These are phyloP conservation scores for Lanistes nyassanus DNA, from an alignment of 1,140 invertebrate genomes.

Conservation along the genomic window DNA sequence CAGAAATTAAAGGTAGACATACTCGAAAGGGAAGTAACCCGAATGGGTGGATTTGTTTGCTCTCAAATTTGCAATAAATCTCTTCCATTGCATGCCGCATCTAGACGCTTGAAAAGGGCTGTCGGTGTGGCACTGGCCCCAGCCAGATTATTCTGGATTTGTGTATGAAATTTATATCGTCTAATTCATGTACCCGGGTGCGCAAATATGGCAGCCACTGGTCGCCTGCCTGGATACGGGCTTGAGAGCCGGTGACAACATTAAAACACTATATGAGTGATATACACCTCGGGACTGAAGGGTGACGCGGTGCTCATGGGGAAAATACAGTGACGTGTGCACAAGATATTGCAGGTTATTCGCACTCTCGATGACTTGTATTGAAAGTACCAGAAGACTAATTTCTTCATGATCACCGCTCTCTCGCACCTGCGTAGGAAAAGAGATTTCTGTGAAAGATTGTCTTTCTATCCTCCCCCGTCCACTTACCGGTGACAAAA, in stretches of 20 bases:
- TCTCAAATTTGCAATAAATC: slow-evolving; percentile 22
- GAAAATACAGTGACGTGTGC: no score
- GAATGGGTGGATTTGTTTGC: slow-evolving; percentile 20
- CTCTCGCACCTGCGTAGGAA: no score
- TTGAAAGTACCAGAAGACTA: no score
- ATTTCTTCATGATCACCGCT: no score
- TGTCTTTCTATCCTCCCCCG: no score
- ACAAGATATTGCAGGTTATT: no score
- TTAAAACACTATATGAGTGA: slow-evolving; percentile 6
- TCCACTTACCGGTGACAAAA: no score
- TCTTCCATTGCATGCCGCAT: slow-evolving; percentile 6
- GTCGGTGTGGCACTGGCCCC: background rate
- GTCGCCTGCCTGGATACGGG: background rate
- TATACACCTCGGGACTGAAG: background rate
- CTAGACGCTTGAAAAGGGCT: slow-evolving; percentile 4
- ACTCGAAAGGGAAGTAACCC: background rate
- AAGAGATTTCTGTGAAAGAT: no score
- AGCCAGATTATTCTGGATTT: slow-evolving; percentile 10
- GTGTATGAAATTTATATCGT: slow-evolving; percentile 21
- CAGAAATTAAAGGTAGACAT: background rate
- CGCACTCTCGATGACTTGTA: no score
- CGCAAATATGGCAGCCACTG: slow-evolving; percentile 9
- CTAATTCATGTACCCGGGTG: background rate
- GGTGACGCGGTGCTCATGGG: no score
- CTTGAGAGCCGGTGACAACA: background rate